phyloP scores from a whole-genome alignment of 2,113 vertebrate species.

The Nerophis lumbriciformis region DNA sequence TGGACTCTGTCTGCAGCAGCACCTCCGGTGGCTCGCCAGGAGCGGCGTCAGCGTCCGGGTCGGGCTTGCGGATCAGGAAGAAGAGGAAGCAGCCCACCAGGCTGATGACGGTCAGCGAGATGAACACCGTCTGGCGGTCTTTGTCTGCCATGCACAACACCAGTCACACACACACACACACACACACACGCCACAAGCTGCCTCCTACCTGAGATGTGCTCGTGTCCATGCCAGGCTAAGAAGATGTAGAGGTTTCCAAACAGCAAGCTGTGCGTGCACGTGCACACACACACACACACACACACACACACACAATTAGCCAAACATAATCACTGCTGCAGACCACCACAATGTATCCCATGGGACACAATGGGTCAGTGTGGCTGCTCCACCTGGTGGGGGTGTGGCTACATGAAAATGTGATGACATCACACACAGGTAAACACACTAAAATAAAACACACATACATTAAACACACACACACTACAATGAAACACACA shows the following conservation, averaged over 20 bases:
- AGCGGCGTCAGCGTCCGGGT: slow-evolving; percentile 53
- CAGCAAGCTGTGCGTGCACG: slow-evolving; percentile 78
- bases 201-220: slow-evolving; percentile 81
- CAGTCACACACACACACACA: slow-evolving; percentile 3
- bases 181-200: no score
- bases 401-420: no score
- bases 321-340: background rate
- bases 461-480: no score
- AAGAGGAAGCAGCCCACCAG: slow-evolving; percentile 93
- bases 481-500: no score
- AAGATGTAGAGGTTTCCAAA: slow-evolving; percentile 98
- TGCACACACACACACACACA: background rate
- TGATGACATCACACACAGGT: no score
- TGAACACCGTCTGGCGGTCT: slow-evolving; percentile 91
- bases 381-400: no score
- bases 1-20: slow-evolving; percentile 46
- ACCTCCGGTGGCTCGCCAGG: slow-evolving; percentile 47
- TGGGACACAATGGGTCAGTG: background rate
- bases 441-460: no score
- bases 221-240: slow-evolving; percentile 89
- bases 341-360: background rate
- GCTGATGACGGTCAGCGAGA: slow-evolving; percentile 92
- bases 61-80: slow-evolving; percentile 87
- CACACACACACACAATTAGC: no score
- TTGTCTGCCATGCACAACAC: slow-evolving; percentile 69